phyloP scores from a whole-genome alignment of 2,888 invertebrate species.

The Galerucella nymphaeae region DNA sequence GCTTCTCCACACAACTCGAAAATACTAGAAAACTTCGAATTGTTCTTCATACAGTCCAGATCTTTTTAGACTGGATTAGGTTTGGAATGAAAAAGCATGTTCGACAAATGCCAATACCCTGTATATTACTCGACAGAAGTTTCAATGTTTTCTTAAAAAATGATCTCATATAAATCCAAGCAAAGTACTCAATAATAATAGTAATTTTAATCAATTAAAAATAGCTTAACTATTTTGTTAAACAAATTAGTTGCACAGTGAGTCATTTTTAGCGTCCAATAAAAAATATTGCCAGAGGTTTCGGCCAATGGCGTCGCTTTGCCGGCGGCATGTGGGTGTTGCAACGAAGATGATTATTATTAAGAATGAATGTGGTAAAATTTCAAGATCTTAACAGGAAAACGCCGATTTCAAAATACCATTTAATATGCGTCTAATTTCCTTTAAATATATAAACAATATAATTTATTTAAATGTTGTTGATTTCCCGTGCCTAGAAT shows the following conservation, averaged over 20 bases:
- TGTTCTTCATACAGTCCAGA: too few species aligned
- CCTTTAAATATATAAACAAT: too few species aligned
- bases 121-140: too few species aligned
- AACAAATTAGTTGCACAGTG: slow-evolving; percentile 34
- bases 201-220: slow-evolving; percentile 26
- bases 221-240: slow-evolving; percentile 33
- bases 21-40: too few species aligned
- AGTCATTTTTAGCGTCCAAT: slow-evolving; percentile 31
- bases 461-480: too few species aligned
- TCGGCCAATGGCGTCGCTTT: slow-evolving; percentile 10
- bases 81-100: too few species aligned
- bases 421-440: background rate
- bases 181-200: background rate
- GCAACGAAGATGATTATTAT: slow-evolving; percentile 9
- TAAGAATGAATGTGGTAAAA: slow-evolving; percentile 3
- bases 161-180: slow-evolving; percentile 19
- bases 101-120: too few species aligned
- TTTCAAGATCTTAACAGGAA: slow-evolving; percentile 31
- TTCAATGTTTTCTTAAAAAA: background rate
- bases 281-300: slow-evolving; percentile 17
- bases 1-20: too few species aligned
- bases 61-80: too few species aligned
- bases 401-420: slow-evolving; percentile 26
- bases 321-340: slow-evolving; percentile 14
- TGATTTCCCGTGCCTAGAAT: too few species aligned